Evolutionary conservation across 2,797 vertebrate species (phyloP).

Genomic region (Cichlasoma orientale): DNA sequence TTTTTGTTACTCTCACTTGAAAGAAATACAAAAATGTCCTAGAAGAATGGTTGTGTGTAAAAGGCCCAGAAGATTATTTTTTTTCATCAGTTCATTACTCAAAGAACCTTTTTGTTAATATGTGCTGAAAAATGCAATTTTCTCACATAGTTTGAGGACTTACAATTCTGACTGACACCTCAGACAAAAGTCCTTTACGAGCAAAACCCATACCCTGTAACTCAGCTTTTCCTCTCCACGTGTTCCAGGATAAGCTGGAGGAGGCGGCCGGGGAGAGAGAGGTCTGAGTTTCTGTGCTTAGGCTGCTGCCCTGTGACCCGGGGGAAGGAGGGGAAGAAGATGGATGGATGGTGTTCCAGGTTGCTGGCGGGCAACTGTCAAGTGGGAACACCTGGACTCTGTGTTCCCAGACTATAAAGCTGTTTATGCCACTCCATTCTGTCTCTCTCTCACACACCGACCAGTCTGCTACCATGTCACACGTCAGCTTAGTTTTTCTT

Average conservation of each 20-base stretch:
- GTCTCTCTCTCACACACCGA: background rate
- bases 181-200: fast-evolving
- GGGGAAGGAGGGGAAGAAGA: too few relatives aligned
- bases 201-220: background rate
- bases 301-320: too few relatives aligned
- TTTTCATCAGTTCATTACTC: background rate
- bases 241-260: background rate
- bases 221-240: background rate
- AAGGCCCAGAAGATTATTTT: fast-evolving
- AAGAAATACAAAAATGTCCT: background rate
- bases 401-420: background rate
- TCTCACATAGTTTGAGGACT: background rate
- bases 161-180: background rate
- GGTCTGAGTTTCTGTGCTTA: too few relatives aligned
- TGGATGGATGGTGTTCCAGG: background rate
- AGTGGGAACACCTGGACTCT: background rate
- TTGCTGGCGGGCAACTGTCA: background rate
- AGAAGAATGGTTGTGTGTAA: background rate
- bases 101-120: background rate
- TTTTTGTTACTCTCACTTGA: background rate
- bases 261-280: too few relatives aligned
- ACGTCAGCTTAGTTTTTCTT: background rate
- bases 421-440: background rate
- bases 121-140: background rate
- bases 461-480: background rate